Percentiles rank a stretch among this genome's conserved stretches.
These are phyloP conservation scores for Pipistrellus pygmaeus DNA, from an alignment of 2,797 vertebrate species.

Conservation along the genomic window DNA sequence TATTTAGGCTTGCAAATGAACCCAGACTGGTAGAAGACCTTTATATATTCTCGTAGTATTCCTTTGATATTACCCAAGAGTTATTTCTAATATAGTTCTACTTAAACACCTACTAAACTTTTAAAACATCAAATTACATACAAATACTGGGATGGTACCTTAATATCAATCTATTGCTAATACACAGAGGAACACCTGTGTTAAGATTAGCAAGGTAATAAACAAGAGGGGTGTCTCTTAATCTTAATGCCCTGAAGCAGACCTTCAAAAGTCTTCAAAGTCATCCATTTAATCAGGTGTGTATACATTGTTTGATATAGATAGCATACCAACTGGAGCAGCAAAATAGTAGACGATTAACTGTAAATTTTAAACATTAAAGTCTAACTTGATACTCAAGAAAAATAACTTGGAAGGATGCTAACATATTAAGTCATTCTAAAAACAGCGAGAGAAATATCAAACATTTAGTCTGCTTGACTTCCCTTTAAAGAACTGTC, in stretches of 20 bases:
- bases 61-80: constrained; percentile 38
- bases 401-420: constrained; percentile 1
- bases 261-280: constrained; percentile 38
- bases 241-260: not conserved
- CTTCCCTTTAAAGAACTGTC: constrained; percentile 39
- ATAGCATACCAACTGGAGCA: constrained; percentile 4
- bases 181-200: not conserved
- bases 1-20: constrained; percentile 40
- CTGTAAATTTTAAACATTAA: constrained; percentile 70
- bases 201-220: not conserved
- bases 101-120: constrained; percentile 41
- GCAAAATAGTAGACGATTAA: not conserved
- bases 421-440: constrained; percentile 39
- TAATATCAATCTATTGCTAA: constrained; percentile 41
- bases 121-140: constrained; percentile 47
- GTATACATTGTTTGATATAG: not conserved
- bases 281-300: constrained; percentile 2
- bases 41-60: constrained; percentile 34
- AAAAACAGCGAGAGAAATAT: constrained; percentile 55
- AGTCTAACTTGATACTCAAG: constrained; percentile 42
- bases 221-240: not conserved
- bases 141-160: not conserved
- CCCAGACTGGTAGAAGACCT: not conserved
- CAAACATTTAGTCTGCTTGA: constrained; percentile 29
- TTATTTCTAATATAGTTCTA: not conserved